Percentiles rank a stretch among this genome's conserved stretches.
phyloP scores from a whole-genome alignment of 2,797 vertebrate genomes.

The Psittacula echo region DNA sequence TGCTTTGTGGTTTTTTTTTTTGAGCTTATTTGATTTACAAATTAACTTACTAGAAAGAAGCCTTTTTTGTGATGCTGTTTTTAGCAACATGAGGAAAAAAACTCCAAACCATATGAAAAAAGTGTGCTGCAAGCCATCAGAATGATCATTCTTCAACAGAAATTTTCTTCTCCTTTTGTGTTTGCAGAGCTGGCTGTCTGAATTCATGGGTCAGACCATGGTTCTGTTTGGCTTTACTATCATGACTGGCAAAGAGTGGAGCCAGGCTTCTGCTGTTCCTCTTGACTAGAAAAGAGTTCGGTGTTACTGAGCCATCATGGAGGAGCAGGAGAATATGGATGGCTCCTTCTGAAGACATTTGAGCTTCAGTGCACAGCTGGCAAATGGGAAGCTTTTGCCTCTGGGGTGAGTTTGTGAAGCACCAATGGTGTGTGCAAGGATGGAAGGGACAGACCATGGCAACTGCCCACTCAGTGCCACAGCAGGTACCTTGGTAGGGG shows the following conservation, averaged over 20 bases:
- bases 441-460: not conserved
- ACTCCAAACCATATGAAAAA: not conserved
- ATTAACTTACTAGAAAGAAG: not conserved
- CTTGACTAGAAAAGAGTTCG: not conserved
- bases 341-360: not conserved
- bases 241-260: not conserved
- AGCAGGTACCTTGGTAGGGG: rapidly evolving
- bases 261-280: not conserved
- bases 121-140: not conserved
- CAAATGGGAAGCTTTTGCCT: not conserved
- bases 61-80: not conserved
- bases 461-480: rapidly evolving
- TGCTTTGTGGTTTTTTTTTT: not conserved
- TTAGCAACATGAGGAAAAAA: not conserved
- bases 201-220: not conserved
- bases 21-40: not conserved
- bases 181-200: not conserved
- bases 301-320: not conserved
- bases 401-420: not conserved
- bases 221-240: not conserved
- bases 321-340: not conserved
- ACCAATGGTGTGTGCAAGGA: not conserved
- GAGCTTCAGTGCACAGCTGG: not conserved
- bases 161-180: not conserved
- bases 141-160: not conserved